phyloP scores from a whole-genome alignment of 2,113 vertebrate genomes.

The Cisticola juncidis region DNA sequence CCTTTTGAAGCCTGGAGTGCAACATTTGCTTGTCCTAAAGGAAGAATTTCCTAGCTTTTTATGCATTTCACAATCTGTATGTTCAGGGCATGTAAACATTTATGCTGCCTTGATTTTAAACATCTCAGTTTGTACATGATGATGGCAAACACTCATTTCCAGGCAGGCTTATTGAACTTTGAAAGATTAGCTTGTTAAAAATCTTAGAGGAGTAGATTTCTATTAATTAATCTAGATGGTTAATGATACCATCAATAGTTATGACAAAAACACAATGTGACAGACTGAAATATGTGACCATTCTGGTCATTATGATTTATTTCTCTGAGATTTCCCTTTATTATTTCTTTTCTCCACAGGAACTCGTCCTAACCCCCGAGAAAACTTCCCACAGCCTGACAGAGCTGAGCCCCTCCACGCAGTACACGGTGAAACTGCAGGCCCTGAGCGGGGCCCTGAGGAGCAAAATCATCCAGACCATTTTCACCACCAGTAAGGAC shows the following conservation, averaged over 20 bases:
- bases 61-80: neutral
- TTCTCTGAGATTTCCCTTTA: neutral
- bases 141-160: neutral
- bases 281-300: neutral
- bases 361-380: slow-evolving; percentile 85
- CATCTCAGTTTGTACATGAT: neutral
- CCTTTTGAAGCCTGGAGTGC: neutral
- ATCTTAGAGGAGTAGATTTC: neutral
- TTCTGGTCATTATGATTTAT: neutral
- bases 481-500: slow-evolving; percentile 90
- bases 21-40: neutral
- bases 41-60: neutral
- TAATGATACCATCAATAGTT: neutral
- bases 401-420: slow-evolving; percentile 85
- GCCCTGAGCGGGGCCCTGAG: slow-evolving; percentile 83
- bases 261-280: neutral
- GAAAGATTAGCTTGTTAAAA: neutral
- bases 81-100: neutral
- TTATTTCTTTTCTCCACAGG: slow-evolving; percentile 69
- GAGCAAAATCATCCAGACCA: slow-evolving; percentile 81
- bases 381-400: slow-evolving; percentile 87
- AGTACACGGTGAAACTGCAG: slow-evolving; percentile 86
- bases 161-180: neutral
- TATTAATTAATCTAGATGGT: neutral
- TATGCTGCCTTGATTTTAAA: neutral